Conservation (phyloP, 2,797 vertebrate genomes). For the Heterohyrax brucei region DNA sequence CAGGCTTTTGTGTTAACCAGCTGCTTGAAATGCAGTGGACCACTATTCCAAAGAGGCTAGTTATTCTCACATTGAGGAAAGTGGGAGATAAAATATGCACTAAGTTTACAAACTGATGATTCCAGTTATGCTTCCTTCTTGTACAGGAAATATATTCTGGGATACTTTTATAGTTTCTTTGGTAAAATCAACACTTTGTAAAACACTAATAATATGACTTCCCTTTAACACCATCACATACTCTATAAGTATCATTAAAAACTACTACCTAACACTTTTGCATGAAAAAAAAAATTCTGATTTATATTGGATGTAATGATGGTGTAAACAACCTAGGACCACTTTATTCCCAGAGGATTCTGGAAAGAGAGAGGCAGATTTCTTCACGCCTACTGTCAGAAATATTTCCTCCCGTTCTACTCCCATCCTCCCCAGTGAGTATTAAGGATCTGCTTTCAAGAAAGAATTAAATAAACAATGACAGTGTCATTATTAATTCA, state of each 20-base stretch:
- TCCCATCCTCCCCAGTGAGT: background rate
- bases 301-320: background rate
- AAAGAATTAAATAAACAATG: background rate
- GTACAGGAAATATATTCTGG: conserved; percentile 52
- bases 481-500: background rate
- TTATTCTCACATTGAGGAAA: conserved; percentile 37
- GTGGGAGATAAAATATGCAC: background rate
- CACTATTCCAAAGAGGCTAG: background rate
- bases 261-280: background rate
- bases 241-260: conserved; percentile 41
- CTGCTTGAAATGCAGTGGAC: conserved; percentile 18
- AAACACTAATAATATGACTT: background rate
- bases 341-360: conserved; percentile 48
- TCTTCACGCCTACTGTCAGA: background rate
- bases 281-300: background rate
- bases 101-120: background rate
- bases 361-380: background rate
- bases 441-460: conserved; percentile 44
- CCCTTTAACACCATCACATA: background rate
- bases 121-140: background rate
- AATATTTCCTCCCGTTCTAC: background rate
- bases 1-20: conserved; percentile 56
- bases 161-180: conserved; percentile 3
- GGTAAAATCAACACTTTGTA: conserved; percentile 33
- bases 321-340: background rate